phyloP scores from a whole-genome alignment of 2,113 vertebrate genomes.

The Ciconia stormi region DNA sequence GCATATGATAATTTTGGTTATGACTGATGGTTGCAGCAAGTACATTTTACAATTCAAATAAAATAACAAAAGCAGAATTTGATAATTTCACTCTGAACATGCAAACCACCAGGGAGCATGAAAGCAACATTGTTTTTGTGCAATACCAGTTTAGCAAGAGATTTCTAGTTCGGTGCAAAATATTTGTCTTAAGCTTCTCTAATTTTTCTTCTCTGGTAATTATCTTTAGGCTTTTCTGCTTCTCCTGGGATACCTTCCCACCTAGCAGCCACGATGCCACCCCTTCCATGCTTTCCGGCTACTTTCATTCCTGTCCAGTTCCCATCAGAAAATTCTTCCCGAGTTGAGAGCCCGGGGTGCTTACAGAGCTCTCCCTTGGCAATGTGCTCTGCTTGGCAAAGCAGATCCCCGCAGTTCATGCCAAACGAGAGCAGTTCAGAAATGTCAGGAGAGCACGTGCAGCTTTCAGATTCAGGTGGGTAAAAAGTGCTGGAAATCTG shows the following conservation, averaged over 20 bases:
- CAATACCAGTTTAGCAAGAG: background rate
- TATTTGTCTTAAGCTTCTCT: background rate
- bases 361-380: background rate
- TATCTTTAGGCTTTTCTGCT: background rate
- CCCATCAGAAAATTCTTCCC: background rate
- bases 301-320: background rate
- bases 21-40: background rate
- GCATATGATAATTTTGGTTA: background rate
- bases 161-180: background rate
- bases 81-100: background rate
- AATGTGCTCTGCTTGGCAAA: background rate
- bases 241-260: background rate
- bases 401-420: rapidly evolving
- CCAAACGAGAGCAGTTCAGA: background rate
- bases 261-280: background rate
- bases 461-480: slow-evolving; percentile 5
- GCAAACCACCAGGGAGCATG: background rate
- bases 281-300: background rate
- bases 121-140: background rate
- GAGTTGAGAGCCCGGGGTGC: background rate
- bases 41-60: background rate
- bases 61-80: background rate
- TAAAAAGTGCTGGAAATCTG: background rate
- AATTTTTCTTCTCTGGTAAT: background rate
- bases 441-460: background rate